Base-by-base conservation (phyloP, 2,888 invertebrate species). In the Calliphora vomitoria region DNA sequence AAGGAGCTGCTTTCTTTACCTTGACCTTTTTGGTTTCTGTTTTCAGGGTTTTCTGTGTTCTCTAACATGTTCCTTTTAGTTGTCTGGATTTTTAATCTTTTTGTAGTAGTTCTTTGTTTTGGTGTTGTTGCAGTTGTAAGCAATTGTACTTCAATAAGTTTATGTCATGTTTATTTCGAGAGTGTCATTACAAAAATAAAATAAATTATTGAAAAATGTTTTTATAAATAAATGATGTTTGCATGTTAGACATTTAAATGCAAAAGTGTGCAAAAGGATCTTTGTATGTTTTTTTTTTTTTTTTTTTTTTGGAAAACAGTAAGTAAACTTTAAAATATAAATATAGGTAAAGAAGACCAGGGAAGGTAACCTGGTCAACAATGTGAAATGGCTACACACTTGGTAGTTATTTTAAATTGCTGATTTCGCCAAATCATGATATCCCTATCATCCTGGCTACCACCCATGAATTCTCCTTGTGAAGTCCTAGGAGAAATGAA, bases 151-250 rank as follows among this genome's bases (percentile, higher is more conserved):
- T 35, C 8, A 38, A 35, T 18, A 62, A 62, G 62, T 35, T 35
- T 6, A 15, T 60, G 60, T 35, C 31, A 13, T 60, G 8, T 60
- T 60, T 35, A n/a, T 13, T 35, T 60, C 15, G 15, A 13, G 62
- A 35, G 35, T 20, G 35, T 62, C 62, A 35, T 62, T 62, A 62
- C n/a, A 3, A n/a, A 62, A 62, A 38, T 38, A 62, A 35, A 62
- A 62, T 62, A 35, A n/a, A 62, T 38, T 62, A 62, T 38, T 38
- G 0, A 62, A n/a, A 38, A 62, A 38, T 38, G 1, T 15, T 62
- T 35, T 38, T 15, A 35, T 13, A 3, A 4, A 47, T 47, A 47
- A 47, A 47, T 4, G 11, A 10, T 11, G 18, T 53, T 0, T 53
- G 53, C n/a, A n/a, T n/a, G 11, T 41, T 41, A 0, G 5, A 35